These are phyloP conservation scores for Coptodon bakossiorum DNA, from an alignment of 2,113 vertebrate species.

Conservation along the genomic window DNA sequence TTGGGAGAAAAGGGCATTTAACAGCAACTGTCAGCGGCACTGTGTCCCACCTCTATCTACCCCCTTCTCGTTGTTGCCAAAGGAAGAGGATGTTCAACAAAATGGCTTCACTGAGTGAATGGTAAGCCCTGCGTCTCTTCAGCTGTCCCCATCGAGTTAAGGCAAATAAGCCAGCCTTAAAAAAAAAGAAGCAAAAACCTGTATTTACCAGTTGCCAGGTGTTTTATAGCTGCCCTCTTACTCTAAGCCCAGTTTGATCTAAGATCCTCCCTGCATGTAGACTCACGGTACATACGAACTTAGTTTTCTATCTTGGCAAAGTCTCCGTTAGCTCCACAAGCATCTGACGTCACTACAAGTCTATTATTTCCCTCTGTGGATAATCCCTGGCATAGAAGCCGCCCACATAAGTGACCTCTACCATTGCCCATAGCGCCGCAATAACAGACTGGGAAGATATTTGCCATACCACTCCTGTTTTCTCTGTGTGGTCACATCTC, in stretches of 20 bases:
- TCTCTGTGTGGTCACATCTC: background rate
- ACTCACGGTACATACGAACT: background rate
- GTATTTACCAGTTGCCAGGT: background rate
- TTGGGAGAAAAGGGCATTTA: background rate
- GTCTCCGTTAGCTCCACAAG: background rate
- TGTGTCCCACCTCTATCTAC: background rate
- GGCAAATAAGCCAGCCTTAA: background rate
- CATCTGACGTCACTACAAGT: background rate
- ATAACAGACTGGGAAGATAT: background rate
- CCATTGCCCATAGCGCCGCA: background rate
- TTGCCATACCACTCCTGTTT: background rate
- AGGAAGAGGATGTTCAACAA: slow-evolving; percentile 17
- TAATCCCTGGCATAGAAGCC: slow-evolving; percentile 21
- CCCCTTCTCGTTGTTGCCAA: background rate
- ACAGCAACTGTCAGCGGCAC: background rate
- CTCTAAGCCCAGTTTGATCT: background rate
- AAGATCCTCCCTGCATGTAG: background rate
- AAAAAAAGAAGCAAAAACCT: background rate
- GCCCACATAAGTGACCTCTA: background rate
- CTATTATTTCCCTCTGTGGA: slow-evolving; percentile 18
- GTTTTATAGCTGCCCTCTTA: background rate
- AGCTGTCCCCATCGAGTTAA: background rate
- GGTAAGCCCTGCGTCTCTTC: background rate
- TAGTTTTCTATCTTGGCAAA: slow-evolving; percentile 18
- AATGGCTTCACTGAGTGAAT: slow-evolving; percentile 17